Evolutionary conservation across 2,113 vertebrate species (phyloP).

Genomic region (Microcebus tavaratra): DNA sequence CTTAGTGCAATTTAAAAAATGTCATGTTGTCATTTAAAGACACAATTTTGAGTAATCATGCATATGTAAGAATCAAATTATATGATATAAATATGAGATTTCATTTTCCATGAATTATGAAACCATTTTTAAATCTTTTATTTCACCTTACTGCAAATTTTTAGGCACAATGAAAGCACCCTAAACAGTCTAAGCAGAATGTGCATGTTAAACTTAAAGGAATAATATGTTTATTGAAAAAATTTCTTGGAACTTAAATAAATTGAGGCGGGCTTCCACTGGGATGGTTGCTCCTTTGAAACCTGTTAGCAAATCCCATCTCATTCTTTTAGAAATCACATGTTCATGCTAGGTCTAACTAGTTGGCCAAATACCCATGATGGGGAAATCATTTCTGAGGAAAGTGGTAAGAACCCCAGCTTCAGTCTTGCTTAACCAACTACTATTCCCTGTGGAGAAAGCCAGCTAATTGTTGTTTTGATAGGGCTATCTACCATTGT

Average conservation of each 20-base stretch:
- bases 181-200: neutral
- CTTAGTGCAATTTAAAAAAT: slow-evolving; percentile 6
- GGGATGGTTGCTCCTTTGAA: neutral
- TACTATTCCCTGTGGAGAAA: neutral
- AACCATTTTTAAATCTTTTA: slow-evolving; percentile 18
- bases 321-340: neutral
- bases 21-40: neutral
- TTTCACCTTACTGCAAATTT: neutral
- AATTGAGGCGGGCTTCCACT: neutral
- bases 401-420: neutral
- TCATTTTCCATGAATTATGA: neutral
- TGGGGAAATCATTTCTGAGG: neutral
- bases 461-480: neutral
- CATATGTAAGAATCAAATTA: slow-evolving; percentile 22
- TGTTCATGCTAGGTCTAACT: neutral
- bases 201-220: neutral
- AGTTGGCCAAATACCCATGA: neutral
- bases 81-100: neutral
- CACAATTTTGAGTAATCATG: neutral
- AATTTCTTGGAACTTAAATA: neutral
- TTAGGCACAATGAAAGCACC: neutral
- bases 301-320: neutral
- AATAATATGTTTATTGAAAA: neutral
- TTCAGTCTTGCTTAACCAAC: neutral
- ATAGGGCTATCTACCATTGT: neutral